These are phyloP conservation scores for Centrocercus urophasianus DNA, from an alignment of 2,113 vertebrate genomes.

Conservation along the genomic window DNA sequence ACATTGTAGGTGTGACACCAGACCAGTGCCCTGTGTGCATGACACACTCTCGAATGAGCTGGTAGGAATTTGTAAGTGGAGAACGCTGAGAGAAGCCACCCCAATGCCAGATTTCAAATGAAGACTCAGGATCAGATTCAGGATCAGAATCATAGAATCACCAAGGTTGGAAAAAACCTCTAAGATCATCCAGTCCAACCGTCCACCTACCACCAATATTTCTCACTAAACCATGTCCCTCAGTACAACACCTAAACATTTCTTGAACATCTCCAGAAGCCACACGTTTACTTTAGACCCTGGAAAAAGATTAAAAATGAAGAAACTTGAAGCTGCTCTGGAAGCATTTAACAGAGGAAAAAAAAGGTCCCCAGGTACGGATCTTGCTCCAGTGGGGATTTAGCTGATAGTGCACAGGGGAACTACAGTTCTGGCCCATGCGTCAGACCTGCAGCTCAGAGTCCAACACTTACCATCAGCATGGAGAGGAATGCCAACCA, in stretches of 20 bases:
- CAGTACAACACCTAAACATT: too few species aligned
- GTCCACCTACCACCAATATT: too few species aligned
- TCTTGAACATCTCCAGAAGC: background rate
- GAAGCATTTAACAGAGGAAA: background rate
- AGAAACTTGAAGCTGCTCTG: background rate
- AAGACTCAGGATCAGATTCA: background rate
- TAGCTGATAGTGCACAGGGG: background rate
- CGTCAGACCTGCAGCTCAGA: background rate
- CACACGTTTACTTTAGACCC: background rate
- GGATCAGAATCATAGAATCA: background rate
- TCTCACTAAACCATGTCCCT: too few species aligned
- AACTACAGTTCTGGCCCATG: background rate
- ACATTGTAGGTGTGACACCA: background rate
- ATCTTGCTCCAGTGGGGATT: background rate
- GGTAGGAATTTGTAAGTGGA: background rate
- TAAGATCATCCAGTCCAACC: too few species aligned
- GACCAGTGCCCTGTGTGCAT: background rate
- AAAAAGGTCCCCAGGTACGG: fast-evolving
- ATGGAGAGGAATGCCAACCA: background rate
- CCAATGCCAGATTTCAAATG: background rate
- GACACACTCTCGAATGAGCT: background rate
- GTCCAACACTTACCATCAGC: background rate
- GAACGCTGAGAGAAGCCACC: background rate
- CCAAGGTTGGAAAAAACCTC: too few species aligned
- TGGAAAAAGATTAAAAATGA: background rate